Base-by-base conservation (phyloP, 2,797 vertebrate species). In the Anolis apletophallus region DNA sequence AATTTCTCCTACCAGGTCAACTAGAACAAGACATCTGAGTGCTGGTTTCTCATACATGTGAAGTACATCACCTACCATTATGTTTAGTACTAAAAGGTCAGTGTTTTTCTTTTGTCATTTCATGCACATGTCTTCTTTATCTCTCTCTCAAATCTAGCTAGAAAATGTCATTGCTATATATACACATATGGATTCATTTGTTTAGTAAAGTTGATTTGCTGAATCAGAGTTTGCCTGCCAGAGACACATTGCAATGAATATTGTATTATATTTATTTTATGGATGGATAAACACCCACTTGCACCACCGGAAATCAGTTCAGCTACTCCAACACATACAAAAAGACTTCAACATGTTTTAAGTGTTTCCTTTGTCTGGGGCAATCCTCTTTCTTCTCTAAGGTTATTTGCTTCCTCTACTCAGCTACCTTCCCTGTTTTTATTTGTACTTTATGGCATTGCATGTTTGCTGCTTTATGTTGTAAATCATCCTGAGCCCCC, bases 11-110 rank as follows among this genome's bases (percentile, higher is more conserved):
- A 73, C 74, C 85, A 95, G 95, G 92, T 91, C 86, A 85, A 69
- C 78, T 69, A 88, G 88, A 93, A 34, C 86, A 89, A 32, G 86
- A 87, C 83, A 69, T 79, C 80, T 79, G 77, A 87, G 85, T 90
- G n/a, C 88, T 88, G 85, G 84, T 81, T 57, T 5, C 88, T 87
- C 80, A 19, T 90, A 93, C 91, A 94, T 94, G 93, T 93, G 93
- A 94, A 92, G 72, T 76, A 88, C 90, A 84, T 59, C 84, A 61
- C 80, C 0, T 79, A 83, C 17, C 94, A 88, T 81, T 91, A 96
- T 96, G 96, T 95, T 96, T 94, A 95, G 89, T 89, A 94, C 94
- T 69, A 95, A 95, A 91, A 96, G 96, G 96, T 96, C 85, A 95
- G 95, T 92, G 87, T 87, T 83, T 83, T 34, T 88, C 11, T 6